These are phyloP conservation scores for Drosophila kepulauana DNA, from an alignment of 1,140 invertebrate species.

Conservation along the genomic window DNA sequence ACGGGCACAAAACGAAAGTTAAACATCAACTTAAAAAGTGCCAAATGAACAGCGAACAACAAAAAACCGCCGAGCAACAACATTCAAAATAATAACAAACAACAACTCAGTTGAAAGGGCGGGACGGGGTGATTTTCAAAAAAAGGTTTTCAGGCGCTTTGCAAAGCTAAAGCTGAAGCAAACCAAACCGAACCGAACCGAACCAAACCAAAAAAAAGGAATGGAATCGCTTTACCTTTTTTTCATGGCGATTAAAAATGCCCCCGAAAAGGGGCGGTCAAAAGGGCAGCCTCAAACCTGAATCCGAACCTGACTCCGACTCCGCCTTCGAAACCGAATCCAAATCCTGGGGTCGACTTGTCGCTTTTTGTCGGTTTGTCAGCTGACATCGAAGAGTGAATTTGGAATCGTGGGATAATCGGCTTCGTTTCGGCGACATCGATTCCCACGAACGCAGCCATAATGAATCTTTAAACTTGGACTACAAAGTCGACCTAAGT, in stretches of 20 bases:
- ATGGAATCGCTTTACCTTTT: constrained; percentile 14
- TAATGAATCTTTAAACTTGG: constrained; percentile 20
- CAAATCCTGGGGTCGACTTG: background rate
- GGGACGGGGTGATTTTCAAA: constrained; percentile 5
- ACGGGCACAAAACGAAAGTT: constrained; percentile 37
- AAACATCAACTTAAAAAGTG: constrained; percentile 49
- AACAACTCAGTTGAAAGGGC: background rate
- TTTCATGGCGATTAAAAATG: constrained; percentile 13
- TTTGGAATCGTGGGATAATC: background rate
- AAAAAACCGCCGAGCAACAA: constrained; percentile 19
- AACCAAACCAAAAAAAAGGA: background rate
- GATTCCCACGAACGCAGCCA: constrained; percentile 6
- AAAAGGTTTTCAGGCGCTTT: constrained; percentile 21
- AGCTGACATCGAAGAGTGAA: background rate
- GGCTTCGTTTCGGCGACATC: background rate
- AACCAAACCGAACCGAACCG: background rate
- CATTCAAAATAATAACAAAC: constrained; percentile 14
- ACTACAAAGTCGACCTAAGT: constrained; percentile 10
- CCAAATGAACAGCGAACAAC: constrained; percentile 35
- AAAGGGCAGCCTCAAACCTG: background rate
- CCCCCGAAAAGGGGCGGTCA: background rate
- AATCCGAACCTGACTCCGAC: too few species aligned
- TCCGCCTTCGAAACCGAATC: background rate
- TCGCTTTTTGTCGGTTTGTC: background rate
- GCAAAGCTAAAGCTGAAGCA: background rate